Evolutionary conservation across 2,113 vertebrate species (phyloP), one percentile per base, ranked within the genome.

Genomic region (Centropristis striata): DNA sequence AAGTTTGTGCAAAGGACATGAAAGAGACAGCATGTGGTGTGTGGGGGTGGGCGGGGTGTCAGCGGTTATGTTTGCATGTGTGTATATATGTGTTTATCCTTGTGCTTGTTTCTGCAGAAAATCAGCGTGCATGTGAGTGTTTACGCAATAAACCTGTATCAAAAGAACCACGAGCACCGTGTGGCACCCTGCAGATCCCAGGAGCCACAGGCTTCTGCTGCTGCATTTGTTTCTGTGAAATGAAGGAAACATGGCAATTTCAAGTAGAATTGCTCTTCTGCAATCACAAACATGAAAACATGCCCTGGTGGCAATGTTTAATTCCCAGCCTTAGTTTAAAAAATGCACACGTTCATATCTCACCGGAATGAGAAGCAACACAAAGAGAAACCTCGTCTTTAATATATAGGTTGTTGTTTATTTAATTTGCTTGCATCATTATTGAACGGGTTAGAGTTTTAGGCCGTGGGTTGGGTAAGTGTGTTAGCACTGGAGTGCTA

Each of bases 1-100:
- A 84, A 74, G 53, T 87, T 87, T 77, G 47, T n/a, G 74, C 80
- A 44, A 63, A 73, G 79, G 80, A 94, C 90, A 87, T 94, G 84
- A 92, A 94, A 94, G 6, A 60, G 65, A 78, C 81, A 55, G 50
- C 70, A 27, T 90, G 80, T 54, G 82, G 63, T 49, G n/a, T 66
- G 51, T 63, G 55, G 39, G 70, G 53, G 50, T 42, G 75, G 66
- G 74, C 5, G 78, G 58, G 41, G 61, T 83, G 64, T 80, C 70
- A 72, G 58, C 32, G 32, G 32, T 32, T 64, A 42, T 44, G 44
- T 18, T 49, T 53, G 28, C 55, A n/a, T 32, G 57, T 65, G 51
- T 63, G 13, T 28, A 44, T 18, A 53, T 21, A 8, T 28, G 41
- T 37, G 25, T 41, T 66, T 3, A 13, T 66, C 79, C 77, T 53